Base-by-base conservation (phyloP, 2,113 vertebrate genomes). In the Probosciger aterrimus region DNA sequence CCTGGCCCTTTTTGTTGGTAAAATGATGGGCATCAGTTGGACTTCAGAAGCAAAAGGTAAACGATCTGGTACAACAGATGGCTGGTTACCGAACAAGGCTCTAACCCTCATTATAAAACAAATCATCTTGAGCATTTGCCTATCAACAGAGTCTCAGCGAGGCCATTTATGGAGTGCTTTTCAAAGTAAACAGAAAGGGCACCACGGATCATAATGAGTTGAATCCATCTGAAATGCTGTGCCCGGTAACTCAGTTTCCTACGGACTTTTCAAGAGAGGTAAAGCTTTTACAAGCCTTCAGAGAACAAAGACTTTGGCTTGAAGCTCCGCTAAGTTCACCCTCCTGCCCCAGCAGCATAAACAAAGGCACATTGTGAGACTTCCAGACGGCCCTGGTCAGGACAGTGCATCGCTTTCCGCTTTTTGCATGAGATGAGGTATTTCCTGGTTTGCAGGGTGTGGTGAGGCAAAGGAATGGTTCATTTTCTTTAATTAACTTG, bases 191-290 rank as follows among this genome's bases (percentile, higher is more conserved):
- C 7, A 70, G 46, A 53, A 77, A 44, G 22, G 30, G 31, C 19
- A 6, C 37, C 52, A 13, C 18, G 59, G 37, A 39, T 19, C 0
- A 0, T n/a, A 53, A 3, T 1, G 23, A 80, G 37, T 3, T 78
- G 18, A 33, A 70, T 41, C 30, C 3, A 11, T 33, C 65, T 57
- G 44, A 78, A 94, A 71, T 25, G 23, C 78, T 30, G 33, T 12
- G 16, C 14, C 33, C 44, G 44, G n/a, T 7, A 65, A 59, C 31
- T 60, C 62, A 7, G 16, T 59, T 81, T 86, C 75, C 71, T 70
- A 31, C 25, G 30, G 68, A 11, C 50, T 65, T 81, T 31, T 79
- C 35, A 59, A 70, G 55, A 74, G 30, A 77, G 3, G 11, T 2
- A 4, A 67, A 68, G 20, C 19, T 84, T 78, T 37, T 67, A 35